Conservation (phyloP, 2,797 vertebrate species). For the Miichthys miiuy region DNA sequence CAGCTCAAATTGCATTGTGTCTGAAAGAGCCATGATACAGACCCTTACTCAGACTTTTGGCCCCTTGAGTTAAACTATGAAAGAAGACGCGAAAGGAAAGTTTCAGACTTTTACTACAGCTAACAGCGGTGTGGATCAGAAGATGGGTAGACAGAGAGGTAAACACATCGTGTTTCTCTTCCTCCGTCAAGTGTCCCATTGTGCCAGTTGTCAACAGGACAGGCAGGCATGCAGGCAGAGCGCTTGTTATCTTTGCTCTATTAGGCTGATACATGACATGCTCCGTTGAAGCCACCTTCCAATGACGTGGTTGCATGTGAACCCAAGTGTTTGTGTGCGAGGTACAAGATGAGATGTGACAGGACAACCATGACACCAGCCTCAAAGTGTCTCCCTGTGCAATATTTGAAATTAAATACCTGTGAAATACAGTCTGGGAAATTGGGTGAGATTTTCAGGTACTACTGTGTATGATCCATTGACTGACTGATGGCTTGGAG, state of each 20-base stretch:
- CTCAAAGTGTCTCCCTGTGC: conserved; percentile 22
- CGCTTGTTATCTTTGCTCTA: conserved; percentile 63
- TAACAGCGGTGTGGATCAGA: background rate
- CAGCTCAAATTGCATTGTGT: no score
- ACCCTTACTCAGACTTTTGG: background rate
- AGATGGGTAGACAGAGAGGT: background rate
- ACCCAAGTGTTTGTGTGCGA: background rate
- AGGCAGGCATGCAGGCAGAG: conserved; percentile 32
- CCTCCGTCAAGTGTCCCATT: conserved; percentile 23
- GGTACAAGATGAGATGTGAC: conserved; percentile 47
- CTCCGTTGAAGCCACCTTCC: conserved; percentile 30
- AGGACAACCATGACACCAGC: background rate
- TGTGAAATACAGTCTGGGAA: conserved; percentile 23
- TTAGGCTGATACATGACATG: conserved; percentile 51
- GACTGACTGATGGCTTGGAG: conserved; percentile 22
- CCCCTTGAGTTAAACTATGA: background rate
- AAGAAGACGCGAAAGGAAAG: background rate
- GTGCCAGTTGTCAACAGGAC: conserved; percentile 44
- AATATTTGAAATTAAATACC: conserved; percentile 36
- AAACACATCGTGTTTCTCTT: conserved; percentile 9
- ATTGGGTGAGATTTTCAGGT: conserved; percentile 10
- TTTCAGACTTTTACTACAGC: background rate
- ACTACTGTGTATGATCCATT: background rate
- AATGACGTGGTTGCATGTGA: conserved; percentile 12
- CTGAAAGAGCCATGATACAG: background rate